Percentiles rank a stretch among this genome's conserved stretches.
Conservation (phyloP, 2,113 vertebrate genomes). For the Cyphomyrus discorhynchus region DNA sequence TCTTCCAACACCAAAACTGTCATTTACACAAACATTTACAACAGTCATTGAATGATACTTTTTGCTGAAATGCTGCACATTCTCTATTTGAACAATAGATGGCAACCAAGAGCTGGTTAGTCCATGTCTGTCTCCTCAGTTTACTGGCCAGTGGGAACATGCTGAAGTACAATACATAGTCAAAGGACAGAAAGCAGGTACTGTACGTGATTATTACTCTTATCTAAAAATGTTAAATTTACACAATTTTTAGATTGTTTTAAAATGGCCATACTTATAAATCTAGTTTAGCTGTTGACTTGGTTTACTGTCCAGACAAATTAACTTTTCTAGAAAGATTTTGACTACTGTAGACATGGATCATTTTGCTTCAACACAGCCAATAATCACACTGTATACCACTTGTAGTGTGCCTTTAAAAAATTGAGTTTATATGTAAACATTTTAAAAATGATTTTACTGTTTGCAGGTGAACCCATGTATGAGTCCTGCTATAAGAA, state of each 20-base stretch:
- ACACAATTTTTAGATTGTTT: background rate
- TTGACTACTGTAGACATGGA: too few species aligned
- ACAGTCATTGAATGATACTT: background rate
- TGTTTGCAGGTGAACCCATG: conserved; percentile 54
- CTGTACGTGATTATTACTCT: conserved; percentile 7
- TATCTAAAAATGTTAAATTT: background rate
- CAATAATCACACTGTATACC: background rate
- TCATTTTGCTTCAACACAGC: background rate
- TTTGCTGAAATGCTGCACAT: background rate
- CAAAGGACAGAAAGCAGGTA: conserved; percentile 82
- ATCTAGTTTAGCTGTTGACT: background rate
- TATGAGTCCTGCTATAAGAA: conserved; percentile 69
- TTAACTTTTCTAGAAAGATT: background rate
- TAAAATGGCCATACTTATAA: background rate
- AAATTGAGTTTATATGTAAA: background rate
- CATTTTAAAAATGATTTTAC: background rate
- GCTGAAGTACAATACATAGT: conserved; percentile 74
- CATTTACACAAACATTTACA: background rate
- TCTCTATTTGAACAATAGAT: conserved; percentile 52
- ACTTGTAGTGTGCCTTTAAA: background rate
- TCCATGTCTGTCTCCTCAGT: conserved; percentile 76
- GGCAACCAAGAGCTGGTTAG: conserved; percentile 71
- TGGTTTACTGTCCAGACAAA: background rate
- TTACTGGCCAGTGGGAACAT: conserved; percentile 74
- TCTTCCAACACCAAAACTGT: background rate